These are phyloP conservation scores for Cepaea nemoralis DNA, from an alignment of 1,140 invertebrate species.

Conservation along the genomic window DNA sequence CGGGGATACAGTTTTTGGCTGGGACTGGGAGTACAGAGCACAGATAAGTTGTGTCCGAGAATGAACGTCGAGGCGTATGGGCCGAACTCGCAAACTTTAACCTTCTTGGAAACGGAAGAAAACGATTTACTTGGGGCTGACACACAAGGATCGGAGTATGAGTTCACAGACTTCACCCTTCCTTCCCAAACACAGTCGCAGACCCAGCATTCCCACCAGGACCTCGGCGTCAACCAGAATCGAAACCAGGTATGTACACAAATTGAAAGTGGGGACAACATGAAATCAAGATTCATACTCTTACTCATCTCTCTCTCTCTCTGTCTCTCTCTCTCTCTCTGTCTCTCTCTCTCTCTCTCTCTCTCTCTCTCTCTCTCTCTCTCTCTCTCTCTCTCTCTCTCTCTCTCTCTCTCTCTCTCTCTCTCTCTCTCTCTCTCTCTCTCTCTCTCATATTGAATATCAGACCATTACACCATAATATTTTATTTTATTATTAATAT, in stretches of 20 bases:
- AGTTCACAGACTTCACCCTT: conserved; percentile 94
- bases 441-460: too few species aligned
- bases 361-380: too few species aligned
- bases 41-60: conserved; percentile 72
- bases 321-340: too few species aligned
- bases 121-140: conserved; percentile 87
- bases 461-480: too few species aligned
- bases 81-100: conserved; percentile 89
- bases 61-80: conserved; percentile 76
- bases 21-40: not conserved
- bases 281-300: too few species aligned
- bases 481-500: too few species aligned
- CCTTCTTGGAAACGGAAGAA: conserved; percentile 94
- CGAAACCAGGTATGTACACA: conserved; percentile 22
- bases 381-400: too few species aligned
- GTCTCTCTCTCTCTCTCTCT: too few species aligned
- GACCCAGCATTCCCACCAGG: conserved; percentile 85
- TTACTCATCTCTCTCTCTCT: too few species aligned
- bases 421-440: too few species aligned
- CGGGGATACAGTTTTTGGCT: not conserved
- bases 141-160: conserved; percentile 95
- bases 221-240: conserved; percentile 72
- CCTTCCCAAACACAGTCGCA: conserved; percentile 83
- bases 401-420: too few species aligned
- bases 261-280: too few species aligned